These are phyloP conservation scores for Microcebus tavaratra DNA, from an alignment of 2,113 vertebrate species.

Conservation along the genomic window DNA sequence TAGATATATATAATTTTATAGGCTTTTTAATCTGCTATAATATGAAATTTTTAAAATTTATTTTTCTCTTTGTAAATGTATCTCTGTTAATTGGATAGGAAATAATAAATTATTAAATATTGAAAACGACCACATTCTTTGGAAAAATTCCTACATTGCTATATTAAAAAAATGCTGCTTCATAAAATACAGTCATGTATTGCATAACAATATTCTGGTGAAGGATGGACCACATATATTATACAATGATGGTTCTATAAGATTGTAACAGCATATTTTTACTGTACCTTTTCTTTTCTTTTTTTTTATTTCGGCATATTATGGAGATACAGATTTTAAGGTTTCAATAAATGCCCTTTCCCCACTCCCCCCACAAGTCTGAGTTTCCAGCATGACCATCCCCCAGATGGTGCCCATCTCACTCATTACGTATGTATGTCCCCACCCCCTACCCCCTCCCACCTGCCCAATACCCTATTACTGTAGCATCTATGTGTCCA, in stretches of 20 bases:
- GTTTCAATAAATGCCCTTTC: too few relatives aligned
- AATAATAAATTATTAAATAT: background rate
- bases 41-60: background rate
- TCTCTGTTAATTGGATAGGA: background rate
- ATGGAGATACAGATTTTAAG: too few relatives aligned
- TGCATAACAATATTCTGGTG: background rate
- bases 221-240: background rate
- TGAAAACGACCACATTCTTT: background rate
- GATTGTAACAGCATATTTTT: background rate
- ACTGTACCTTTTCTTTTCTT: too few relatives aligned
- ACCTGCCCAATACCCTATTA: too few relatives aligned
- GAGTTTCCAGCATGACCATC: too few relatives aligned
- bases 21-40: background rate
- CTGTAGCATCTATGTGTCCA: too few relatives aligned
- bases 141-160: background rate
- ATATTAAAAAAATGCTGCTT: background rate
- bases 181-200: background rate
- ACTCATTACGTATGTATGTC: too few relatives aligned
- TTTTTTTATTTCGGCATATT: too few relatives aligned
- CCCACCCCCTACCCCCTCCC: too few relatives aligned
- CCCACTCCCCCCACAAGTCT: too few relatives aligned
- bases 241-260: background rate
- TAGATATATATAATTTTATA: background rate
- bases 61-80: background rate
- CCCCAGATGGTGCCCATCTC: too few relatives aligned